Percentiles rank a stretch among this genome's conserved stretches.
phyloP scores from a whole-genome alignment of 2,888 invertebrate genomes.

The Philereme vetulata region DNA sequence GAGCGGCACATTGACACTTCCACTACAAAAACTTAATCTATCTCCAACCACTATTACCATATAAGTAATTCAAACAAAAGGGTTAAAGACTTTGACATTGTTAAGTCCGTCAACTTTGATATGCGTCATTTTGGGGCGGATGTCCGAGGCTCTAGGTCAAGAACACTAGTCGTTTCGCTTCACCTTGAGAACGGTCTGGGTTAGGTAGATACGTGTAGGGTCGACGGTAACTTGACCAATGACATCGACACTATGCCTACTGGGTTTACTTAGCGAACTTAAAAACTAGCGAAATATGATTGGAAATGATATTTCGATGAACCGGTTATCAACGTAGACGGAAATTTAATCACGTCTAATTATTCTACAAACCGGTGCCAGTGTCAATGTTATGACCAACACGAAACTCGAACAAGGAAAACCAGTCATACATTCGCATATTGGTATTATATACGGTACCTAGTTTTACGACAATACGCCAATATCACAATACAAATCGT shows the following conservation, averaged over 20 bases:
- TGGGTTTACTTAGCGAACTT: too few species aligned
- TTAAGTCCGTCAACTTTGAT: too few species aligned
- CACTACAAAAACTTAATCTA: too few species aligned
- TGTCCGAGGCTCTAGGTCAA: neutral
- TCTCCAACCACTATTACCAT: too few species aligned
- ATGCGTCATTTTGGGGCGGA: too few species aligned
- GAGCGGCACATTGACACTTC: too few species aligned
- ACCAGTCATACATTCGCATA: slow-evolving; percentile 44
- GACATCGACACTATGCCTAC: too few species aligned
- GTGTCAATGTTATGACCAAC: slow-evolving; percentile 59
- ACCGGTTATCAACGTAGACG: slow-evolving; percentile 11
- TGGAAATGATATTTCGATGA: slow-evolving; percentile 2
- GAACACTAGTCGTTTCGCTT: neutral
- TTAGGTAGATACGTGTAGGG: too few species aligned
- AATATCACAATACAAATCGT: neutral
- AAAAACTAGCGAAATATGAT: neutral
- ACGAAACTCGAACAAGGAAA: slow-evolving; percentile 63
- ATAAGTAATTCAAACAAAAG: too few species aligned
- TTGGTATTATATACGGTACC: slow-evolving; percentile 1
- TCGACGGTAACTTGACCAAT: too few species aligned
- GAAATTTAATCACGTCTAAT: slow-evolving; percentile 11
- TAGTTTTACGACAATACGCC: slow-evolving; percentile 4
- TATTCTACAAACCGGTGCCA: slow-evolving; percentile 45
- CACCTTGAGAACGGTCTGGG: neutral
- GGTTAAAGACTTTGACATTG: neutral